These are phyloP conservation scores for Agrochola macilenta DNA, from an alignment of 2,888 invertebrate genomes.

Conservation along the genomic window DNA sequence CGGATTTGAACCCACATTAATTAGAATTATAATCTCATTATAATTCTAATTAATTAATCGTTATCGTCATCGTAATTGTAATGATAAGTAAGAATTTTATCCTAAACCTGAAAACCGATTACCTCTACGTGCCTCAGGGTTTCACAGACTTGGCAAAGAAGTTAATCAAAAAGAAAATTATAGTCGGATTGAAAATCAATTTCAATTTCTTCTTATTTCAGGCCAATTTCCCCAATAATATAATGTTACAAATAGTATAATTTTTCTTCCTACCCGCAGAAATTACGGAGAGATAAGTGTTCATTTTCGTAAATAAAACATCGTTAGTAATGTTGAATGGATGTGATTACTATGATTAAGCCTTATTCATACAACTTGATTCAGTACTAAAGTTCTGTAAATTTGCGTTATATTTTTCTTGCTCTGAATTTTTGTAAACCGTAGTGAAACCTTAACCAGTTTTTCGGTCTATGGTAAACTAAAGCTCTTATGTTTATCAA, in stretches of 20 bases:
- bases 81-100: constrained; percentile 1
- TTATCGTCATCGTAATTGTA: neutral
- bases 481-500: neutral
- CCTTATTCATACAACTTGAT: constrained; percentile 36
- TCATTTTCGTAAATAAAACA: constrained; percentile 18
- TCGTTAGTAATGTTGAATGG: constrained; percentile 15
- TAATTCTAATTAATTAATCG: neutral
- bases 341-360: constrained; percentile 42
- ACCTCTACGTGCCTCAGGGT: constrained; percentile 1
- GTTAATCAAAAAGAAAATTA: constrained; percentile 5
- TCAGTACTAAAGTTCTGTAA: neutral
- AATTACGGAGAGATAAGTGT: neutral
- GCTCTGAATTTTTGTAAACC: neutral
- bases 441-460: too few species aligned
- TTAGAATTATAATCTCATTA: neutral
- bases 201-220: neutral
- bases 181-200: neutral
- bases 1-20: too few species aligned
- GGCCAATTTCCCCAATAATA: constrained; percentile 5
- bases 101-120: neutral
- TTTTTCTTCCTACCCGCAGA: neutral
- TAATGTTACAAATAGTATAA: constrained; percentile 6
- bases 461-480: too few species aligned
- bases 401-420: constrained; percentile 8
- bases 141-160: constrained; percentile 1